phyloP scores from a whole-genome alignment of 2,797 vertebrate genomes.

The Neostethus bicornis region DNA sequence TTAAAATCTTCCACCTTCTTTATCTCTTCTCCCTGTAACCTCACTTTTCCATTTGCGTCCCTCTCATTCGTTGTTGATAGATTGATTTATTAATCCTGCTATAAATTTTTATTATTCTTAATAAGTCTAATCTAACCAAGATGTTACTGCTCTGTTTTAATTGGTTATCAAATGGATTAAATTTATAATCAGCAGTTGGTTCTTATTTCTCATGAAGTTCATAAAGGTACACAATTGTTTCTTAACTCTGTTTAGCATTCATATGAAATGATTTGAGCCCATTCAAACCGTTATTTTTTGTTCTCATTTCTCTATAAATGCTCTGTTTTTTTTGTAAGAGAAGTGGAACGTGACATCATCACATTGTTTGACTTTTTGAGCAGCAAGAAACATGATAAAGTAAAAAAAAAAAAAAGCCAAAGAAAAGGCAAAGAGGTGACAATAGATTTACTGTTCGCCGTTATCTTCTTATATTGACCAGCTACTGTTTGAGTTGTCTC shows the following conservation, averaged over 20 bases:
- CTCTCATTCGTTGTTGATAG: too few species aligned
- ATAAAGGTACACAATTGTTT: background rate
- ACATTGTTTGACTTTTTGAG: background rate
- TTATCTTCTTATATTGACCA: slow-evolving; percentile 49
- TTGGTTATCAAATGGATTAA: background rate
- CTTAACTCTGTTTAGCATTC: background rate
- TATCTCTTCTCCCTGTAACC: too few species aligned
- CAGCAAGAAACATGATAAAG: background rate
- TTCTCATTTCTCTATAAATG: slow-evolving; percentile 13
- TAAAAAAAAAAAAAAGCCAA: background rate
- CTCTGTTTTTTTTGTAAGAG: slow-evolving; percentile 8
- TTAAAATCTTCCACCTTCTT: too few species aligned
- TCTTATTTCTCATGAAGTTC: background rate
- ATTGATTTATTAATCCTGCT: too few species aligned
- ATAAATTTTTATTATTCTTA: too few species aligned
- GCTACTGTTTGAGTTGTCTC: slow-evolving; percentile 56
- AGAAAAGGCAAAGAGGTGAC: background rate
- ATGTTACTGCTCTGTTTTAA: background rate
- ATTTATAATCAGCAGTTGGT: background rate
- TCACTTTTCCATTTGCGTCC: too few species aligned
- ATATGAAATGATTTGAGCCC: background rate
- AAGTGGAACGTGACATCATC: background rate
- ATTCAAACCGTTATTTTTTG: background rate
- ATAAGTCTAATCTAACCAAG: background rate
- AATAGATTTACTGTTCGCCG: background rate